Evolutionary conservation across 2,888 invertebrate genomes (phyloP), one percentile per base, ranked within the genome.

Genomic region (Eristalis arbustorum): DNA sequence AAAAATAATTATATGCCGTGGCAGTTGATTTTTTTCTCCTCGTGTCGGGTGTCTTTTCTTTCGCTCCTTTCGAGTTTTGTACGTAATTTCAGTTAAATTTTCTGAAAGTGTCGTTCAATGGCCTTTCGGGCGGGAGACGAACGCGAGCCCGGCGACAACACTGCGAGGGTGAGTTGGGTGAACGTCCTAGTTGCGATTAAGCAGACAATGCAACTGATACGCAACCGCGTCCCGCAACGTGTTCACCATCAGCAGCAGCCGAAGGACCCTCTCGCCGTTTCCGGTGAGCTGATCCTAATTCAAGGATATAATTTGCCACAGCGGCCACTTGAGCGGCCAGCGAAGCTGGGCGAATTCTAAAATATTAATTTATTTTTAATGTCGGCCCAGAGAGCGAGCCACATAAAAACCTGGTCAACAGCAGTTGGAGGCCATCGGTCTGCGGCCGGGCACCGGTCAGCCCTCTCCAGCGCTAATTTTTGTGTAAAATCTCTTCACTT

Each of bases 1-100:
- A 81, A n/a, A 31, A 71, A 81, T 81, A 81, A 81, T 81, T 81
- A 75, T 75, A n/a, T n/a, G n/a, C n/a, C n/a, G n/a, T n/a, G n/a
- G n/a, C n/a, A n/a, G n/a, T n/a, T n/a, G n/a, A n/a, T n/a, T n/a
- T n/a, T n/a, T n/a, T n/a, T n/a, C n/a, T n/a, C n/a, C n/a, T n/a
- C n/a, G n/a, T n/a, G n/a, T n/a, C n/a, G n/a, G n/a, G n/a, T n/a
- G n/a, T n/a, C 31, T 69, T 75, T 81, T 81, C 71, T 42, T 81
- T 56, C 66, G 57, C 37, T 67, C 37, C 40, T 40, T 67, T 62
- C 37, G 59, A 67, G 72, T 74, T 80, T 80, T 69, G 68, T 63
- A 64, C 56, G 63, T 69, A 63, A 74, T 74, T 74, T 68, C 57
- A 74, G 80, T 74, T 80, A 68, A 79, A 73, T 57, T 80, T 74